phyloP scores from a whole-genome alignment of 2,888 invertebrate species.

The Desoria tigrina region DNA sequence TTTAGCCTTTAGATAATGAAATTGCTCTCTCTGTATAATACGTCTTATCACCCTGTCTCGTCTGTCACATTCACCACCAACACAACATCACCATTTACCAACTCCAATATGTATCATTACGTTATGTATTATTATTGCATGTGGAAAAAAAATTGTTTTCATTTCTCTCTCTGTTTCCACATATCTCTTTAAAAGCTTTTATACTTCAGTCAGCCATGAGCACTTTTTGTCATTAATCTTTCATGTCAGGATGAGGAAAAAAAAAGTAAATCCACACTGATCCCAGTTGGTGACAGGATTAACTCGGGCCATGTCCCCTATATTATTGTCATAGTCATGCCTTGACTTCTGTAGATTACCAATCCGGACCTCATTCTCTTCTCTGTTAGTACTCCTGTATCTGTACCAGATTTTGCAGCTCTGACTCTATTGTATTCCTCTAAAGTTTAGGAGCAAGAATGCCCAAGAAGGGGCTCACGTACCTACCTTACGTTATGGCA shows the following conservation, averaged over 20 bases:
- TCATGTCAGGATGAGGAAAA: constrained; percentile 11
- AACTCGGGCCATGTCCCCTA: background rate
- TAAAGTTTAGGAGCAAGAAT: no score
- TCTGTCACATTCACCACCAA: constrained; percentile 17
- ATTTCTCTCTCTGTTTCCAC: constrained; percentile 1
- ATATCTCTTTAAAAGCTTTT: constrained; percentile 7
- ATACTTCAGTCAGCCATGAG: constrained; percentile 13
- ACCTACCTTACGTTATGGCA: background rate
- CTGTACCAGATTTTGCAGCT: background rate
- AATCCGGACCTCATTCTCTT: background rate
- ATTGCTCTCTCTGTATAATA: constrained; percentile 10
- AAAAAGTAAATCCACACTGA: constrained; percentile 18
- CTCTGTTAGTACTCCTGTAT: background rate
- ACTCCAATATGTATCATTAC: constrained; percentile 3
- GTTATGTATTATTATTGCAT: background rate
- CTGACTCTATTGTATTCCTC: no score
- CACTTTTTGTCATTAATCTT: constrained; percentile 22
- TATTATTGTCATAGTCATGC: constrained; percentile 15
- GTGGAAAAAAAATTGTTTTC: background rate
- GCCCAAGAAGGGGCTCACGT: no score
- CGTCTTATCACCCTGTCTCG: constrained; percentile 28
- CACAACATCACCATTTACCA: background rate
- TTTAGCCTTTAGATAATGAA: constrained; percentile 34
- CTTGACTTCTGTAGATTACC: constrained; percentile 10
- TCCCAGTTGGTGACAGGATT: constrained; percentile 24